A percentile compares a stretch with the other conserved stretches of the same genome.
These are phyloP conservation scores for Drosophila nigrodunni DNA, from an alignment of 1,140 invertebrate species.

Conservation along the genomic window DNA sequence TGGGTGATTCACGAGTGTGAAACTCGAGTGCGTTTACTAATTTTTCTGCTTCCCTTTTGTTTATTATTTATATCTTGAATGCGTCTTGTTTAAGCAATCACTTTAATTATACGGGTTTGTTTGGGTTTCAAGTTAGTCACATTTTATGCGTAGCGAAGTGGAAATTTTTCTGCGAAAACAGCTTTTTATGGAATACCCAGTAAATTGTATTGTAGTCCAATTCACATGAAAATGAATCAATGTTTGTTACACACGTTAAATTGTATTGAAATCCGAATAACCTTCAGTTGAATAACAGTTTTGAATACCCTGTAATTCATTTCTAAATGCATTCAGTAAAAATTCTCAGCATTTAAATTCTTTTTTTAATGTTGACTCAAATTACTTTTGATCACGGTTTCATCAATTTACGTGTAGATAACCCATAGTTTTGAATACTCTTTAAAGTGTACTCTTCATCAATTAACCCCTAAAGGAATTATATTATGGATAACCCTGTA, in stretches of 20 bases:
- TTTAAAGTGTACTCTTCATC: too few relatives aligned
- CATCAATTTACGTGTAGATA: too few relatives aligned
- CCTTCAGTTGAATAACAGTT: too few relatives aligned
- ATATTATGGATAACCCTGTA: too few relatives aligned
- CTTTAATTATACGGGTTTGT: constrained; percentile 12
- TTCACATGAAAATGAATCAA: too few relatives aligned
- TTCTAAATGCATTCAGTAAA: too few relatives aligned
- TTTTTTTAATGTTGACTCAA: too few relatives aligned
- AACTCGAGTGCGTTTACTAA: neutral
- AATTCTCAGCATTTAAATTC: too few relatives aligned
- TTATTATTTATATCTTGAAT: constrained; percentile 12
- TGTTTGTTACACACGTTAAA: neutral
- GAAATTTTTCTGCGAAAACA: neutral
- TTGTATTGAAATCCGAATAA: neutral
- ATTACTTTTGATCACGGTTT: too few relatives aligned
- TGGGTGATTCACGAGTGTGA: constrained; percentile 58
- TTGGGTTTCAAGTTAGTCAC: constrained; percentile 26
- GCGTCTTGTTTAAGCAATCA: constrained; percentile 40
- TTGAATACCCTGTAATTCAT: too few relatives aligned
- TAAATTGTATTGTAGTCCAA: neutral
- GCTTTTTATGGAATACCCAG: neutral
- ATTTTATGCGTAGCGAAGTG: neutral
- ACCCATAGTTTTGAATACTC: too few relatives aligned
- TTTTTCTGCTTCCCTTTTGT: neutral
- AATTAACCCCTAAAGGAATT: too few relatives aligned